Evolutionary conservation across 1,140 invertebrate species (phyloP), one percentile per base, ranked within the genome.

Genomic region (Apis laboriosa): DNA sequence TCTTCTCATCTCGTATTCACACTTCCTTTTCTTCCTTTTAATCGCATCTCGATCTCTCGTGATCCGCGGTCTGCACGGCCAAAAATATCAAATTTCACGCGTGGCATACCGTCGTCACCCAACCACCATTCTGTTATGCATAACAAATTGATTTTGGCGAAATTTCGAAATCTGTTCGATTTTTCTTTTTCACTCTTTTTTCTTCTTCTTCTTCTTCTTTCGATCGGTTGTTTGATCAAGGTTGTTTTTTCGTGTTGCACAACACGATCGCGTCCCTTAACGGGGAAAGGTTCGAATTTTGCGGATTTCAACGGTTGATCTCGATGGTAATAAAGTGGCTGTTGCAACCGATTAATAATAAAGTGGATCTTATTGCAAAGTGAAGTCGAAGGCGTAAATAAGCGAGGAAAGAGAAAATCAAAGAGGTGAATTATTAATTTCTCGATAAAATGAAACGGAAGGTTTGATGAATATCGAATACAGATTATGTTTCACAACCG

Each of bases 41-140:
- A 43, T 17, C 15, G 17, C 53, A 28, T 67, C 77, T 28, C 64
- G 43, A n/a, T 71, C 49, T 24, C 51, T 19, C 43, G 55, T 63
- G 74, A 74, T 76, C 34, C 76, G 34, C 21, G 34, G 51, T 70
- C n/a, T 43, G 53, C 28, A 24, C 55, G 17, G 17, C 15, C 17
- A 67, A 58, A 71, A 58, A 72, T 53, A 70, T 83, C 68, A 68
- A 73, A 83, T 83, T 83, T 79, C 76, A 79, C 82, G 68, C 81
- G 56, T 72, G 77, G 79, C 80, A 55, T 63, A 81, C 73, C 73
- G 64, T 61, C 67, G 55, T 77, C 74, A 43, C 4, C 11, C 34
- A 34, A 34, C 19, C 72, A 24, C 43, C 71, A 11, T 63, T 68
- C 24, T 13, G 53, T 70, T 77, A 77, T 77, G 80, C 55, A 61